phyloP scores from a whole-genome alignment of 1,140 invertebrate genomes.

The Trichonephila inaurata region DNA sequence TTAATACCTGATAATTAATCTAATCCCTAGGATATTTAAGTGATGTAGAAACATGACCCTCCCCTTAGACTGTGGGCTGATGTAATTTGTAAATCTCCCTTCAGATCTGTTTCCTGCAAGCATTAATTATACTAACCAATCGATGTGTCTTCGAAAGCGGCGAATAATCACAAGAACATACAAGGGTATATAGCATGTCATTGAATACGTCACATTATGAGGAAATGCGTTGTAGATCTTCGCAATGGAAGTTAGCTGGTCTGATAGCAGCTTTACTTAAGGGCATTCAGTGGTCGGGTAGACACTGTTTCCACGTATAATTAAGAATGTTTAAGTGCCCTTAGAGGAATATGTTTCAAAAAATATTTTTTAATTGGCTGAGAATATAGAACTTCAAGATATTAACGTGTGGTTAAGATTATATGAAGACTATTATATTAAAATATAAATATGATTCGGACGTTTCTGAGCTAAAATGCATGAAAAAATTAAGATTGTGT shows the following conservation, averaged over 20 bases:
- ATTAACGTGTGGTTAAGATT: no score
- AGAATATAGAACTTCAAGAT: no score
- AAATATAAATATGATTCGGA: no score
- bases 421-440: no score
- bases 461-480: no score
- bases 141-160: neutral
- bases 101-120: neutral
- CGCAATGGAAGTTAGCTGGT: neutral
- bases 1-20: no score
- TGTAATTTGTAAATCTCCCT: neutral
- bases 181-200: neutral
- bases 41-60: no score
- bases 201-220: neutral
- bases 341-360: neutral
- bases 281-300: neutral
- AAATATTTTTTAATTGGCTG: no score
- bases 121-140: constrained; percentile 20
- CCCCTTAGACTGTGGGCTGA: no score
- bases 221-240: neutral
- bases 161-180: constrained; percentile 16
- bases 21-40: no score
- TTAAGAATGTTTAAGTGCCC: neutral
- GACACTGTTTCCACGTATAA: neutral
- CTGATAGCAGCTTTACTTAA: neutral
- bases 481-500: no score